Conservation (phyloP, 2,113 vertebrate genomes). For the Chaetodon trifascialis region DNA sequence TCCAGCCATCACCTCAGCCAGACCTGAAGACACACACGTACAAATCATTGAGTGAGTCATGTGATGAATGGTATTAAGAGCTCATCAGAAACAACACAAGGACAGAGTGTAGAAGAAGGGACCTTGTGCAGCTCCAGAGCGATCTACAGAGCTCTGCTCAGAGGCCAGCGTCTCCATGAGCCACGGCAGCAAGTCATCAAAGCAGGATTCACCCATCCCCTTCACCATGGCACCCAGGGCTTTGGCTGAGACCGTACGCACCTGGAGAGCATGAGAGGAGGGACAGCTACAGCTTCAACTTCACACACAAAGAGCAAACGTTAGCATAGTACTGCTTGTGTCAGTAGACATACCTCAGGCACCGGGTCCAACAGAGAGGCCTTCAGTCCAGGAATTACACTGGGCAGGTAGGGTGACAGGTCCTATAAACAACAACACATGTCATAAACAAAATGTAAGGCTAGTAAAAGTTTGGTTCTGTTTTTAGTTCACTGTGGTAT, state of each 20-base stretch:
- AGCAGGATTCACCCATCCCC: constrained; percentile 97
- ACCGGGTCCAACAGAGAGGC: constrained; percentile 96
- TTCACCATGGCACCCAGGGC: constrained; percentile 99
- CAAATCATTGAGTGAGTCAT: background rate
- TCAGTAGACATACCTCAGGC: constrained; percentile 89
- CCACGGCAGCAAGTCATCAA: constrained; percentile 97
- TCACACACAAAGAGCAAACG: background rate
- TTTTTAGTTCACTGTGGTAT: background rate
- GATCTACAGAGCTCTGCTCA: constrained; percentile 98
- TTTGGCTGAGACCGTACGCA: constrained; percentile 97
- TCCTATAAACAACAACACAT: constrained; percentile 83
- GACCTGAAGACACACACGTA: constrained; percentile 80
- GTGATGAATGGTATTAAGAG: too few species aligned
- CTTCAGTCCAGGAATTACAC: constrained; percentile 96
- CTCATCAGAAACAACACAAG: background rate
- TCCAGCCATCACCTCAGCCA: constrained; percentile 98
- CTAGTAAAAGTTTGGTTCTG: background rate
- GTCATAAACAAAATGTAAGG: background rate
- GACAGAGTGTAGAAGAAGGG: constrained; percentile 1
- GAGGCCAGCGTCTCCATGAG: constrained; percentile 98
- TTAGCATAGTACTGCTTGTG: background rate
- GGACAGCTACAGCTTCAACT: background rate
- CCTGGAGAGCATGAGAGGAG: constrained; percentile 79
- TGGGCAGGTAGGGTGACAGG: constrained; percentile 96
- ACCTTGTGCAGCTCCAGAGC: constrained; percentile 98